Conservation (phyloP, 2,113 vertebrate genomes). For the Phoxinus phoxinus region DNA sequence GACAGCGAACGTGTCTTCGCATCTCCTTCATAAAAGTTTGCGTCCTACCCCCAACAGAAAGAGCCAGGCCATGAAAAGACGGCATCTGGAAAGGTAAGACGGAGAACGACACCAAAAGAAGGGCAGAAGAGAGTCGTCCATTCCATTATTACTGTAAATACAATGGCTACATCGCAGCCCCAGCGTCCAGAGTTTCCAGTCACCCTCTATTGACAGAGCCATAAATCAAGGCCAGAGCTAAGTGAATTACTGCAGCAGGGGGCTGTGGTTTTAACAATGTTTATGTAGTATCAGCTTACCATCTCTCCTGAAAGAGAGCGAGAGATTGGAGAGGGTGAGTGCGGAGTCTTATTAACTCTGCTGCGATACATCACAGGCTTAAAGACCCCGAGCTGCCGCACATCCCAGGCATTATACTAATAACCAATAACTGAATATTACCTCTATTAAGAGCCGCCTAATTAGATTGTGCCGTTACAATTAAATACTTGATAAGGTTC, state of each 20-base stretch:
- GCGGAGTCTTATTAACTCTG: constrained; percentile 70
- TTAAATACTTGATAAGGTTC: constrained; percentile 67
- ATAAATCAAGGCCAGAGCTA: constrained; percentile 92
- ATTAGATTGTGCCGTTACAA: constrained; percentile 67
- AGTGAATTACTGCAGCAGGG: constrained; percentile 91
- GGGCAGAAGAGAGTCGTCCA: constrained; percentile 70
- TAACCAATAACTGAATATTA: constrained; percentile 70
- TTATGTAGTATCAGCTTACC: constrained; percentile 85
- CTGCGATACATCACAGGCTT: constrained; percentile 71
- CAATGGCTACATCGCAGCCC: constrained; percentile 75
- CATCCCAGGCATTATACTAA: constrained; percentile 66
- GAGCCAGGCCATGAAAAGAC: constrained; percentile 30
- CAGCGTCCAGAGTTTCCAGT: constrained; percentile 76
- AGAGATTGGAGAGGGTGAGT: constrained; percentile 59
- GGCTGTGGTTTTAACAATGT: constrained; percentile 86
- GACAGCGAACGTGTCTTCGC: constrained; percentile 20
- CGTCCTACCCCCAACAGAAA: constrained; percentile 45
- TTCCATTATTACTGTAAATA: constrained; percentile 84
- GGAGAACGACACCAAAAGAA: constrained; percentile 44
- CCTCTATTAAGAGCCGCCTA: constrained; percentile 66
- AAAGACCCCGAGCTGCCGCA: constrained; percentile 53
- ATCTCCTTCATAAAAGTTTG: constrained; percentile 43
- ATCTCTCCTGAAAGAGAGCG: constrained; percentile 73
- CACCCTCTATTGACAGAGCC: constrained; percentile 87
- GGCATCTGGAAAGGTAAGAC: constrained; percentile 6